Evolutionary conservation across 2,888 invertebrate genomes (phyloP).

Genomic region (Sphaeridia pumilis): DNA sequence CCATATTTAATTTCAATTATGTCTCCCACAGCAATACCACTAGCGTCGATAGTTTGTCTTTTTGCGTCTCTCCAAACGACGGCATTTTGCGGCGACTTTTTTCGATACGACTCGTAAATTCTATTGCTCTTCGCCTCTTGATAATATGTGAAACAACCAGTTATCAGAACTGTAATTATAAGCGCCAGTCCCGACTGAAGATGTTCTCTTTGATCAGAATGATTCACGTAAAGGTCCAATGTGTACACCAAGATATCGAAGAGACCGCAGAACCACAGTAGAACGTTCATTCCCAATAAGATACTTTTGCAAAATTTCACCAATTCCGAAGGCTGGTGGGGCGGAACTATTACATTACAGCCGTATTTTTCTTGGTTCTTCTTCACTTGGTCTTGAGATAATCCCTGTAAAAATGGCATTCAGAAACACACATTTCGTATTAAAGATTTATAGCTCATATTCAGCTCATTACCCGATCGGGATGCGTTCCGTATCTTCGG

Average conservation of each 20-base stretch:
- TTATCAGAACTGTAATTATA: constrained; percentile 10
- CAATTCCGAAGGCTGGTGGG: constrained; percentile 45
- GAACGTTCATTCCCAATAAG: constrained; percentile 44
- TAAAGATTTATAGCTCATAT: background rate
- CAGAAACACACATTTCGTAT: background rate
- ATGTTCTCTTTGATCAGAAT: constrained; percentile 43
- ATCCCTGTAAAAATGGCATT: constrained; percentile 38
- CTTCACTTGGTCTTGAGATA: constrained; percentile 40
- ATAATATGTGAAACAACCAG: constrained; percentile 17
- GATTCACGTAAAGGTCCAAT: constrained; percentile 39
- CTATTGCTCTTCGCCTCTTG: constrained; percentile 14
- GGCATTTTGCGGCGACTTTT: constrained; percentile 5
- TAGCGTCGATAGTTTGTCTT: constrained; percentile 40
- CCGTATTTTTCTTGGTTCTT: constrained; percentile 40
- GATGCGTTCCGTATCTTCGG: constrained; percentile 21
- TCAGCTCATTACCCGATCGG: constrained; percentile 9
- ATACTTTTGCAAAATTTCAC: constrained; percentile 45
- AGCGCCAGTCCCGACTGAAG: constrained; percentile 36
- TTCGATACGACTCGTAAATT: constrained; percentile 12
- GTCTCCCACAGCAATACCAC: constrained; percentile 47
- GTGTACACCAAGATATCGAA: constrained; percentile 43
- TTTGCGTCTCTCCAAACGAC: constrained; percentile 52
- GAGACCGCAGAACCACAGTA: constrained; percentile 43
- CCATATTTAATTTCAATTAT: constrained; percentile 70
- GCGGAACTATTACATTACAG: constrained; percentile 42